These are phyloP conservation scores for Plodia interpunctella DNA, from an alignment of 1,140 invertebrate species.

Conservation along the genomic window DNA sequence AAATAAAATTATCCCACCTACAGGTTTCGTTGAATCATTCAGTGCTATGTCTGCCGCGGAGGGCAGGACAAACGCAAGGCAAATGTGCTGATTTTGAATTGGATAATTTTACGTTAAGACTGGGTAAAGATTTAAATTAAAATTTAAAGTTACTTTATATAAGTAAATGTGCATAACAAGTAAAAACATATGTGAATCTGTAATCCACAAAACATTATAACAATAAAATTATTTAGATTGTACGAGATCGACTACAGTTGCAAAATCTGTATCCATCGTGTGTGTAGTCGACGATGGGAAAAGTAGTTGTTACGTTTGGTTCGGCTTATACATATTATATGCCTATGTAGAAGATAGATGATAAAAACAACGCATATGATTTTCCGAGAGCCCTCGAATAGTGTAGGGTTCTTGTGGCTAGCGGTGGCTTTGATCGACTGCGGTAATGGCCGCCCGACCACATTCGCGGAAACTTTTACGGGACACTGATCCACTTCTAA, in stretches of 20 bases:
- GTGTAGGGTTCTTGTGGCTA: slow-evolving; percentile 34
- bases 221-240: too few species aligned
- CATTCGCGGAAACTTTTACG: slow-evolving; percentile 66
- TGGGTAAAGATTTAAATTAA: too few species aligned
- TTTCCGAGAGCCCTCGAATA: slow-evolving; percentile 33
- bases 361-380: slow-evolving; percentile 33
- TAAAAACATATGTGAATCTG: too few species aligned
- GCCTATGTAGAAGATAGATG: slow-evolving; percentile 3
- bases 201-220: too few species aligned
- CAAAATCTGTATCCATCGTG: too few species aligned
- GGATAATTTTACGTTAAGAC: background rate
- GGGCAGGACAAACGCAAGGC: background rate
- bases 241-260: too few species aligned
- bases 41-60: background rate
- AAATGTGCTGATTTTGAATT: background rate
- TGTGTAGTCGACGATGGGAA: background rate
- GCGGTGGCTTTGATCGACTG: slow-evolving; percentile 56
- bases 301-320: background rate
- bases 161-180: too few species aligned
- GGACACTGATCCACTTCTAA: slow-evolving; percentile 66
- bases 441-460: slow-evolving; percentile 50
- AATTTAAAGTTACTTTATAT: too few species aligned
- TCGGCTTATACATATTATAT: background rate
- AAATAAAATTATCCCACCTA: slow-evolving; percentile 10
- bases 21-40: slow-evolving; percentile 9